Evolutionary conservation across 2,888 invertebrate species (phyloP).

Genomic region (Caenorhabditis doughertyi): DNA sequence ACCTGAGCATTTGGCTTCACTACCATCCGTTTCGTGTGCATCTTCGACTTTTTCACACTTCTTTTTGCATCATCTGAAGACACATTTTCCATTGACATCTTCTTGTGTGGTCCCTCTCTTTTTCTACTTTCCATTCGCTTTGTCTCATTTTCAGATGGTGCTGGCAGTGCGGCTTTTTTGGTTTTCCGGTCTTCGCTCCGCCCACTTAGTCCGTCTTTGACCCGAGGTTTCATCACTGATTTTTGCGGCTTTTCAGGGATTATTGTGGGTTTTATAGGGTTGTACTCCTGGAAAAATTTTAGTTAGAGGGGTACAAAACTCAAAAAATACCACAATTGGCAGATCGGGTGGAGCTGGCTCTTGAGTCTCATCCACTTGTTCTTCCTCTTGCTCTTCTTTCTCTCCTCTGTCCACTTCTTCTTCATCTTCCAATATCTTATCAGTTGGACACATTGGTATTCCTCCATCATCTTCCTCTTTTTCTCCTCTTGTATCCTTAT

Average conservation of each 20-base stretch:
- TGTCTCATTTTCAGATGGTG: neutral
- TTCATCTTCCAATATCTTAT: neutral
- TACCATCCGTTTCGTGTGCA: neutral
- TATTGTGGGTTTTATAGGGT: neutral
- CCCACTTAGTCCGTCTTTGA: neutral
- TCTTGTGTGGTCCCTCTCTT: neutral
- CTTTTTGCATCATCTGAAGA: neutral
- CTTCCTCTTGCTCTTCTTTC: slow-evolving; percentile 1
- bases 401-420: neutral
- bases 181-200: neutral
- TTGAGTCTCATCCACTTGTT: neutral
- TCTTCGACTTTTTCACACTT: neutral
- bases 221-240: neutral
- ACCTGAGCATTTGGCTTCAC: neutral
- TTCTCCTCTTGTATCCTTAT: neutral
- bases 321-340: slow-evolving; percentile 1
- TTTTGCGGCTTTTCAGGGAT: neutral
- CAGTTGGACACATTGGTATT: neutral
- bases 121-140: neutral
- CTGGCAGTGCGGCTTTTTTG: neutral
- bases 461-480: neutral
- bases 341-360: neutral
- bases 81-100: neutral
- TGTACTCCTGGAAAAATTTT: neutral
- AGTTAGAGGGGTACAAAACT: neutral